Evolutionary conservation across 2,888 invertebrate genomes (phyloP), one percentile per base, ranked within the genome.

Genomic region (Hypercompe scribonia): DNA sequence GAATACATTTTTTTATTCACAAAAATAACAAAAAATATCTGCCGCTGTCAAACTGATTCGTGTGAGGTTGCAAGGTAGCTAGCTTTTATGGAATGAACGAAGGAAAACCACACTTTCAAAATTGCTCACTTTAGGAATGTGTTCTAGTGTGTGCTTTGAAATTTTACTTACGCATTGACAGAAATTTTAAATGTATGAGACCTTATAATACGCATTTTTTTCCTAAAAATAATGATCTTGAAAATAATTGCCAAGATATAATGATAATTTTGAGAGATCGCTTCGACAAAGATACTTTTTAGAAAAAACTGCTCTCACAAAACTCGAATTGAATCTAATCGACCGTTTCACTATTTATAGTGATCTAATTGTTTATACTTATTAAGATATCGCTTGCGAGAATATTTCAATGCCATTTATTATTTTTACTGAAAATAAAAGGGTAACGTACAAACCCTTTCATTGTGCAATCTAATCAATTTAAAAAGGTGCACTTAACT

Each of bases 21-120:
- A 28, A 50, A 75, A 75, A 71, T 73, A 67, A 64, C 67, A 39
- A 73, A 80, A 80, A 69, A 50, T 64, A 61, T 77, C 54, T 50
- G 24, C 78, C 75, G 72, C 70, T 71, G 72, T 73, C 58, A 70
- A 68, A 81, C 69, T 81, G 81, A 75, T 78, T 78, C 70, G 68
- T 78, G 71, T 69, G 75, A 81, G 78, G 78, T 75, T 69, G 46
- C 46, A 81, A 64, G 81, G 81, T 71, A 72, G 64, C 74, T 71
- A 72, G 64, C 74, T 70, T 80, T 77, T 76, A 58, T 68, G 31
- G 18, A 68, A 70, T n/a, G 63, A 34, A 36, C 67, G 58, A 70
- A 61, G 72, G 72, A 73, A 70, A 42, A 28, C 61, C 31, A 61
- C 31, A 42, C 63, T 36, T 63, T 70, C 46, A 31, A 28, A 10